A percentile compares a stretch with the other conserved stretches of the same genome.
Conservation (phyloP, 37 sponge, comb jelly and placozoan genomes). For the Ianthella basta region DNA sequence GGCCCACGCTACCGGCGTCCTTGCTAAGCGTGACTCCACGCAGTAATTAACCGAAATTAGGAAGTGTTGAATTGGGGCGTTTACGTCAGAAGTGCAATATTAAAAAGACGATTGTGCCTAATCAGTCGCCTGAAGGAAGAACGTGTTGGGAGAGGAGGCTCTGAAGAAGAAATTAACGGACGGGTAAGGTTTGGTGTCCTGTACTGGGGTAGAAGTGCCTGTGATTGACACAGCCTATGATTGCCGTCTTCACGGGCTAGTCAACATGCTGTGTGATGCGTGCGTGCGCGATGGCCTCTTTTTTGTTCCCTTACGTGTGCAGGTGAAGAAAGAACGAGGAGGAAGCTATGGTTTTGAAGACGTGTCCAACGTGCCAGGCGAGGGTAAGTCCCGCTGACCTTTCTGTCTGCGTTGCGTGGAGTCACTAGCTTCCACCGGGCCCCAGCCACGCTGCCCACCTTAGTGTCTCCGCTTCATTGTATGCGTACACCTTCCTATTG, state of each 20-base stretch:
- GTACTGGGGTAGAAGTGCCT: too few relatives aligned
- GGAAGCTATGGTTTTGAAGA: slow-evolving; percentile 19
- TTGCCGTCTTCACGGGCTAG: too few relatives aligned
- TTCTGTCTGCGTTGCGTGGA: too few relatives aligned
- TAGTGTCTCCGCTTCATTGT: not conserved
- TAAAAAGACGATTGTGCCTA: too few relatives aligned
- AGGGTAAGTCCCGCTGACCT: not conserved
- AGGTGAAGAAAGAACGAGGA: not conserved
- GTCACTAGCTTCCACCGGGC: not conserved
- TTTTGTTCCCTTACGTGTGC: not conserved
- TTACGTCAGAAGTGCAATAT: not conserved
- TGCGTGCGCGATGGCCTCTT: not conserved
- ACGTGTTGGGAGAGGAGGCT: too few relatives aligned
- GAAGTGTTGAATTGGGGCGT: slow-evolving; percentile 33
- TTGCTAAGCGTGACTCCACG: not conserved
- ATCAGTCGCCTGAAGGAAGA: too few relatives aligned
- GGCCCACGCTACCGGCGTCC: too few relatives aligned
- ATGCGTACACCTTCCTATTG: not conserved
- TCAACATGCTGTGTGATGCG: not conserved
- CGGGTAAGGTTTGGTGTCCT: too few relatives aligned
- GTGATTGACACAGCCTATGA: too few relatives aligned
- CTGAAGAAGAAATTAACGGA: too few relatives aligned
- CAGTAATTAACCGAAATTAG: slow-evolving; percentile 10
- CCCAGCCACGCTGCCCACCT: not conserved
- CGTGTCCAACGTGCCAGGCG: slow-evolving; percentile 16